Evolutionary conservation across 1,140 invertebrate genomes (phyloP).

Genomic region (Drosophila obscura): DNA sequence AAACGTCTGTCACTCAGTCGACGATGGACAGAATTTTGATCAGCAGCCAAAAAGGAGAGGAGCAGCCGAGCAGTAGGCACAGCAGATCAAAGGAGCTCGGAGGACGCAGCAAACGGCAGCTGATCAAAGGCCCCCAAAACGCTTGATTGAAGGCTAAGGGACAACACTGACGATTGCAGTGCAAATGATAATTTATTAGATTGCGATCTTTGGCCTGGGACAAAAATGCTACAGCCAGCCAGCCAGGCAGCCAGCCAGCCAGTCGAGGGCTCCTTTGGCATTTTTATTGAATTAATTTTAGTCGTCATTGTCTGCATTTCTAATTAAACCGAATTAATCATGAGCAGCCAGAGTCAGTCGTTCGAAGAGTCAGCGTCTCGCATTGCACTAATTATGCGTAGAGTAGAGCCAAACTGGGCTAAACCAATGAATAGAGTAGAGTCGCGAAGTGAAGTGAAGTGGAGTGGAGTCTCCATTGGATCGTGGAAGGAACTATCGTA

Average conservation of each 20-base stretch:
- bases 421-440: constrained; percentile 43
- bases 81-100: constrained; percentile 15
- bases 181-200: constrained; percentile 82
- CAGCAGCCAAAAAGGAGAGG: constrained; percentile 59
- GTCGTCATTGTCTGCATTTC: constrained; percentile 75
- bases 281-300: constrained; percentile 82
- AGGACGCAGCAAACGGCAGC: constrained; percentile 54
- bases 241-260: constrained; percentile 20
- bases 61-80: no score
- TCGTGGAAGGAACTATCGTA: constrained; percentile 10
- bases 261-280: constrained; percentile 41
- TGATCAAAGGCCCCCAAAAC: constrained; percentile 71
- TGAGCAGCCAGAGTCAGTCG: constrained; percentile 45
- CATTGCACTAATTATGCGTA: constrained; percentile 73
- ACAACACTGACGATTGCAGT: constrained; percentile 74
- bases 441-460: background rate
- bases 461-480: constrained; percentile 3
- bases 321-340: constrained; percentile 82
- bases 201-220: constrained; percentile 64
- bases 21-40: constrained; percentile 75
- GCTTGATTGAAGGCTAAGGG: constrained; percentile 70
- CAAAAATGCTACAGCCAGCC: constrained; percentile 47
- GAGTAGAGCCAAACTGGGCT: constrained; percentile 53
- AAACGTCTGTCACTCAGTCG: constrained; percentile 77
- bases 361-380: constrained; percentile 4